These are phyloP conservation scores for Psilopogon haemacephalus DNA, from an alignment of 2,113 vertebrate genomes.

Conservation along the genomic window DNA sequence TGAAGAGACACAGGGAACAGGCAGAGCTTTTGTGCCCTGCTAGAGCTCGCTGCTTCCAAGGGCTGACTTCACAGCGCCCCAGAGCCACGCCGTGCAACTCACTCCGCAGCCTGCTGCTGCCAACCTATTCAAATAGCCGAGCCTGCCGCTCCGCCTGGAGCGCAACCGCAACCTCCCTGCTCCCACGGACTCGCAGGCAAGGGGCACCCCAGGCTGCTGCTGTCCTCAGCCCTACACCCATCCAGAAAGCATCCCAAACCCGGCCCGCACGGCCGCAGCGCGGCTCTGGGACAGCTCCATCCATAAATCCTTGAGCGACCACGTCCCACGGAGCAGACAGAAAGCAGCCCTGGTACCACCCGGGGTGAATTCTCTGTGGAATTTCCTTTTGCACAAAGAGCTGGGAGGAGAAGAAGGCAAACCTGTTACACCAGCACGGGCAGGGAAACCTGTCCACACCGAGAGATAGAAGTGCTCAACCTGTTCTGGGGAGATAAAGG, in stretches of 20 bases:
- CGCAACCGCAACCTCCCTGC: background rate
- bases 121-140: constrained; percentile 19
- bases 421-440: constrained; percentile 58
- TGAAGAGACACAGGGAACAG: background rate
- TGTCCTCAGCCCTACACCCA: background rate
- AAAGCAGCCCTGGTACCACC: constrained; percentile 10
- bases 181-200: background rate
- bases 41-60: background rate
- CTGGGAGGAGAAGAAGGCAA: constrained; percentile 65
- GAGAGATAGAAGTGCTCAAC: constrained; percentile 25
- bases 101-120: background rate
- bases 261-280: background rate
- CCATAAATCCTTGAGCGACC: background rate
- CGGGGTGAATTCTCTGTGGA: constrained; percentile 38
- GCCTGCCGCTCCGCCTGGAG: constrained; percentile 17
- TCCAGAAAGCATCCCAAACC: background rate
- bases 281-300: background rate
- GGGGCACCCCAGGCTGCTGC: background rate
- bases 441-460: constrained; percentile 37
- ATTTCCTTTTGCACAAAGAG: constrained; percentile 59
- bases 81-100: background rate
- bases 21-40: background rate
- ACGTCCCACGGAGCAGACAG: background rate
- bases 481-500: constrained; percentile 43
- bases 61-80: background rate